phyloP scores from a whole-genome alignment of 2,113 vertebrate species.

The Lepidothrix coronata region DNA sequence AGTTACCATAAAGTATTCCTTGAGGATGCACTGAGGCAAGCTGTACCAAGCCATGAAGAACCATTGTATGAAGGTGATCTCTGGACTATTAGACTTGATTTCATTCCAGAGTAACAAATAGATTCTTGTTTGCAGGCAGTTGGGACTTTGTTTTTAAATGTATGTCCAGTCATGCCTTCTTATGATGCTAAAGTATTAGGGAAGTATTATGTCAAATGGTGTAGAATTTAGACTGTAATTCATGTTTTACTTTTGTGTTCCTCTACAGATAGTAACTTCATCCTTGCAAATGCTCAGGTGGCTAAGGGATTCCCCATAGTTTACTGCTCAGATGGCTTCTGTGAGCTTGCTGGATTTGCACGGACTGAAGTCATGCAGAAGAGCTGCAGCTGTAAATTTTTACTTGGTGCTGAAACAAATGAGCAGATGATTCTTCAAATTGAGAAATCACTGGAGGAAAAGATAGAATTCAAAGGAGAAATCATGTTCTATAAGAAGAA shows the following conservation, averaged over 20 bases:
- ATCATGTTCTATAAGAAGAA: constrained; percentile 96
- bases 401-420: constrained; percentile 90
- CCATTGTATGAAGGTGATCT: not conserved
- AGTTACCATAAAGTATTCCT: not conserved
- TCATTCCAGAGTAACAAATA: not conserved
- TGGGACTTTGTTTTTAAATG: not conserved
- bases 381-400: constrained; percentile 95
- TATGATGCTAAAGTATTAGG: not conserved
- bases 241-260: constrained; percentile 21
- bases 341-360: constrained; percentile 93
- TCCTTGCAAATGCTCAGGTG: constrained; percentile 97
- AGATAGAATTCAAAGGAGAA: constrained; percentile 95
- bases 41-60: not conserved
- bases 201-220: not conserved
- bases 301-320: constrained; percentile 96
- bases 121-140: not conserved
- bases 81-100: not conserved
- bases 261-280: constrained; percentile 95
- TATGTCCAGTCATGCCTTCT: not conserved
- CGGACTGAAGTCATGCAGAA: constrained; percentile 98
- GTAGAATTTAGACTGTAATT: not conserved
- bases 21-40: not conserved
- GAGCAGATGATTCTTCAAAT: constrained; percentile 92
- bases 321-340: constrained; percentile 99
- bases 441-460: constrained; percentile 90